Conservation (phyloP, 2,113 vertebrate genomes). For the Labeo rohita region DNA sequence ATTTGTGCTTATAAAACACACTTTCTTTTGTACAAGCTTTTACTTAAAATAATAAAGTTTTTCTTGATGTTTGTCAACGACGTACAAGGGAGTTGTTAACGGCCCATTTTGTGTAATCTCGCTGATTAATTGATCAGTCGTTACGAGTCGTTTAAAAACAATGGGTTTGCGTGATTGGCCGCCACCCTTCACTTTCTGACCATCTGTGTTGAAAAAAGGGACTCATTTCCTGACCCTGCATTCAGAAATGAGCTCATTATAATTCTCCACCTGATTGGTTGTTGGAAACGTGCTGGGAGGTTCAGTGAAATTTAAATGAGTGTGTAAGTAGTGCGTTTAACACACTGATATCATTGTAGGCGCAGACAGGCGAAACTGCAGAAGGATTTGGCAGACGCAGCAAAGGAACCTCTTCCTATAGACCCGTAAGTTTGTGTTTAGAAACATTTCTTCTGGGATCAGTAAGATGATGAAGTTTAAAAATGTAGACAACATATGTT, state of each 20-base stretch:
- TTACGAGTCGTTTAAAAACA: background rate
- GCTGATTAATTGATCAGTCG: constrained; percentile 11
- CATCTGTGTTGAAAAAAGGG: background rate
- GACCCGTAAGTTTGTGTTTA: constrained; percentile 83
- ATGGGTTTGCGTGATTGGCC: background rate
- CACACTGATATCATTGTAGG: constrained; percentile 65
- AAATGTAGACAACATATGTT: background rate
- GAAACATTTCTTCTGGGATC: background rate
- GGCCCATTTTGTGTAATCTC: background rate
- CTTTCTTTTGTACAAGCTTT: background rate
- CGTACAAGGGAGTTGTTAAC: background rate
- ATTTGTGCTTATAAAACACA: background rate
- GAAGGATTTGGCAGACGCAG: constrained; percentile 97
- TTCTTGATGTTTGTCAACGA: background rate
- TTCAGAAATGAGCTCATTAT: background rate
- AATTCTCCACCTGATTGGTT: background rate
- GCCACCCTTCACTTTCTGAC: background rate
- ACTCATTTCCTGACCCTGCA: constrained; percentile 14
- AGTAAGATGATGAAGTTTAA: background rate
- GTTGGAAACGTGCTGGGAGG: background rate
- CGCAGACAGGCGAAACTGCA: constrained; percentile 92
- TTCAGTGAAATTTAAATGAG: background rate
- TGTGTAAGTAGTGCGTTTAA: constrained; percentile 1
- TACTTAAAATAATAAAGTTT: background rate
- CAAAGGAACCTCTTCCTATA: constrained; percentile 91